Conservation (phyloP, 2,888 invertebrate species). For the Sisyra terminalis region DNA sequence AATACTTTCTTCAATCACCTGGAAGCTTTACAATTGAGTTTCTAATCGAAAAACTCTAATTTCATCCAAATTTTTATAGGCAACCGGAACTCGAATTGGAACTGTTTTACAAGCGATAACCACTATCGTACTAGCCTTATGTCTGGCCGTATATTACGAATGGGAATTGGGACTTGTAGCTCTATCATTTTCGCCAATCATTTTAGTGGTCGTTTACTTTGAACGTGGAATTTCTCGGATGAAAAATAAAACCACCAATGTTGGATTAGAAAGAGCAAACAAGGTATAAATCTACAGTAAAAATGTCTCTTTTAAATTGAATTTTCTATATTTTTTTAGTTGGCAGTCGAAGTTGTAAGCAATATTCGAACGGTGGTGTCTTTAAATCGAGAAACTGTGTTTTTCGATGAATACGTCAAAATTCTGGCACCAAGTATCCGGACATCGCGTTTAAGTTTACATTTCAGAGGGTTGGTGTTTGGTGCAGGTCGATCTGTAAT, state of each 20-base stretch:
- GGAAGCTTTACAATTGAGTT: no score
- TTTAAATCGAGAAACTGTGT: conserved; percentile 50
- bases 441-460: conserved; percentile 39
- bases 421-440: conserved; percentile 41
- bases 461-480: conserved; percentile 50
- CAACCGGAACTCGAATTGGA: conserved; percentile 65
- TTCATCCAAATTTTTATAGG: no score
- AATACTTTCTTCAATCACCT: no score
- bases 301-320: no score
- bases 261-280: conserved; percentile 53
- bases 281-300: conserved; percentile 41
- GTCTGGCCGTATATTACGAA: conserved; percentile 50
- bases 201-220: conserved; percentile 46
- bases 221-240: conserved; percentile 47
- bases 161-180: conserved; percentile 61
- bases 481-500: conserved; percentile 53
- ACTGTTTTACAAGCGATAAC: conserved; percentile 57
- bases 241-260: conserved; percentile 49
- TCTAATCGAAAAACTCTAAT: no score
- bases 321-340: conserved; percentile 27
- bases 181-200: conserved; percentile 53
- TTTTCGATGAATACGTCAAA: conserved; percentile 42
- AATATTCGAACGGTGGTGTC: conserved; percentile 65
- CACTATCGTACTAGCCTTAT: conserved; percentile 46
- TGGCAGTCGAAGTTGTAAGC: conserved; percentile 62